Evolutionary conservation across 2,113 vertebrate genomes (phyloP), one percentile per base, ranked within the genome.

Genomic region (Brachypodius melanocephalos): DNA sequence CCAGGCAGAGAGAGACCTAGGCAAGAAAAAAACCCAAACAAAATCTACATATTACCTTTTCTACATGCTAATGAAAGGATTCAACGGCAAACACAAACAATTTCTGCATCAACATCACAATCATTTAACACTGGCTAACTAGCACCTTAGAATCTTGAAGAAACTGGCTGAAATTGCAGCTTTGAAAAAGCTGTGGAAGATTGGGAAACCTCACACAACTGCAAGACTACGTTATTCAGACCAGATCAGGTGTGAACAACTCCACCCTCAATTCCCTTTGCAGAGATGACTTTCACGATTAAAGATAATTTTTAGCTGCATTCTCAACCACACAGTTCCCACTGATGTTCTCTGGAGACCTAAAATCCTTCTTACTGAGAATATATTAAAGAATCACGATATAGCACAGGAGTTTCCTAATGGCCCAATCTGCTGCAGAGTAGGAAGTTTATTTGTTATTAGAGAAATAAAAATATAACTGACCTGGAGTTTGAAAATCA

Each of bases 1-100:
- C 99, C 99, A 46, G 99, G 98, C 61, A 98, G 96, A 95, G 98
- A 97, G 73, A 99, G 96, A 95, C 99, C 99, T 99, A 89, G 55
- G 92, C 7, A 92, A 85, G 80, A n/a, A 88, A 89, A 85, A 76
- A 80, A 72, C n/a, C 48, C 63, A 85, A 86, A 31, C 57, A 55
- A 67, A 69, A 45, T 2, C 18, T 2, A 24, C 36, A 29, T 38
- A 40, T 89, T 91, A 43, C 4, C 42, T 90, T 34, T 85, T 79
- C 32, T 94, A 43, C 26, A 21, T 14, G 73, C 17, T 36, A 65
- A 5, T 13, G 17, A 40, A 75, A n/a, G 32, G 68, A 62, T 31
- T 63, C 34, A 62, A 26, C 6, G 54, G 54, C 71, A 83, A 73
- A 57, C 52, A 62, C 18, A 76, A 63, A 68, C 34, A 55, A 63